Conservation (phyloP, 2,797 vertebrate species). For the Myiothlypis coronata region DNA sequence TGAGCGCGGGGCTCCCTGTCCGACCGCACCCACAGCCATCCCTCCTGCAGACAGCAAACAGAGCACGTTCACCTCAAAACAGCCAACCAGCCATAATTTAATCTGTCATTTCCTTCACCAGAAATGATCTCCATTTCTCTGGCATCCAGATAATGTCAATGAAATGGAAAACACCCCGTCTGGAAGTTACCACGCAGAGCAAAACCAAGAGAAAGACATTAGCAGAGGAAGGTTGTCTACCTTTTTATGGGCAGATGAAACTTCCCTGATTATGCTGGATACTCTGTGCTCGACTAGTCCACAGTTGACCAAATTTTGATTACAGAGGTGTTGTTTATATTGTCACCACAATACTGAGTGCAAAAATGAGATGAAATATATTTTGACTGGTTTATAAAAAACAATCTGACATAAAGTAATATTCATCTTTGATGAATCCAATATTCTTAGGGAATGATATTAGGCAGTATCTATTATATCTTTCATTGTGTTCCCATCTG, state of each 20-base stretch:
- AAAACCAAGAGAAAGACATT: constrained; percentile 4
- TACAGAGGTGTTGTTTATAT: constrained; percentile 68
- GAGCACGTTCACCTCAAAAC: background rate
- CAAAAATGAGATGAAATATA: constrained; percentile 89
- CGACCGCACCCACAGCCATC: background rate
- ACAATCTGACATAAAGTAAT: constrained; percentile 99
- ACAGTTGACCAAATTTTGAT: constrained; percentile 58
- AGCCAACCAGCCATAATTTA: constrained; percentile 32
- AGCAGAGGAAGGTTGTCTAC: constrained; percentile 24
- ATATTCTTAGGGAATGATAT: constrained; percentile 99
- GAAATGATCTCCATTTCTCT: background rate
- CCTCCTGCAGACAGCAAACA: background rate
- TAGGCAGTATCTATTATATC: constrained; percentile 99
- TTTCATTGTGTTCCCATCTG: constrained; percentile 99
- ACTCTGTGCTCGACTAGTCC: constrained; percentile 19
- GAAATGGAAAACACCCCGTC: constrained; percentile 42
- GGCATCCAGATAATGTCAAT: constrained; percentile 51
- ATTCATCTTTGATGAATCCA: constrained; percentile 99
- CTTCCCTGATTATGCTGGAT: constrained; percentile 14
- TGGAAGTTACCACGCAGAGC: constrained; percentile 16
- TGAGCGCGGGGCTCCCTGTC: background rate
- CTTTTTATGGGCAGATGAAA: constrained; percentile 17
- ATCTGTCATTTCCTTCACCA: constrained; percentile 48
- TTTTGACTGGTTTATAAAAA: constrained; percentile 99
- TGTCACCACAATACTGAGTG: constrained; percentile 78